Conservation (phyloP, 1,140 invertebrate genomes). For the Pseudomyrmex flavicornis region DNA sequence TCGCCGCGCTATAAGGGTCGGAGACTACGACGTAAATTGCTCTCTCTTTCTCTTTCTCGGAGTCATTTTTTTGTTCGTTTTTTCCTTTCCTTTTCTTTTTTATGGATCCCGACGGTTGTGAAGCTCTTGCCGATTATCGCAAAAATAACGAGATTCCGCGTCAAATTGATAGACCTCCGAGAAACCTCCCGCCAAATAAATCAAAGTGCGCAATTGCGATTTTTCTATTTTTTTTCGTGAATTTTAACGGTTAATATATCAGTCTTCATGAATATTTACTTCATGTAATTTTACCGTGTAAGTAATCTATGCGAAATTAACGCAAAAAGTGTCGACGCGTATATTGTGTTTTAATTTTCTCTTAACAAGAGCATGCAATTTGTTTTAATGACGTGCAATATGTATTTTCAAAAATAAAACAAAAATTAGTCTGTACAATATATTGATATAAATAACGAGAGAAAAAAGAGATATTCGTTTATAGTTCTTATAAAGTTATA, state of each 20-base stretch:
- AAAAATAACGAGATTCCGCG: constrained; percentile 38
- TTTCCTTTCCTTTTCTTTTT: neutral
- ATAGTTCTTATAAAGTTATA: constrained; percentile 14
- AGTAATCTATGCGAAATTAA: too few relatives aligned
- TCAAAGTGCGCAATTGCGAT: neutral
- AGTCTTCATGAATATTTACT: constrained; percentile 26
- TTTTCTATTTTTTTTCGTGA: constrained; percentile 16
- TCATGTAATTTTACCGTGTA: too few relatives aligned
- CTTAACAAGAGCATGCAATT: neutral
- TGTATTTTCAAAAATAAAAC: neutral
- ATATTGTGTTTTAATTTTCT: neutral
- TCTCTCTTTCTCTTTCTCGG: neutral
- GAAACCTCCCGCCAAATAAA: constrained; percentile 38
- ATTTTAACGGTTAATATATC: neutral
- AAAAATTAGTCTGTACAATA: neutral
- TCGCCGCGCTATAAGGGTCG: neutral
- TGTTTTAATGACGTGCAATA: neutral
- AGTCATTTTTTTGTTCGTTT: neutral
- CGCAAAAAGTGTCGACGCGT: too few relatives aligned
- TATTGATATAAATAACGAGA: neutral
- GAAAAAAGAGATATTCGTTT: neutral
- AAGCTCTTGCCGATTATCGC: constrained; percentile 29
- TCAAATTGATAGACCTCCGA: constrained; percentile 1
- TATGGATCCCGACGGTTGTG: neutral
- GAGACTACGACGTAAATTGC: constrained; percentile 34